Evolutionary conservation across 2,888 invertebrate species (phyloP).

Genomic region (Phragmatobia fuliginosa): DNA sequence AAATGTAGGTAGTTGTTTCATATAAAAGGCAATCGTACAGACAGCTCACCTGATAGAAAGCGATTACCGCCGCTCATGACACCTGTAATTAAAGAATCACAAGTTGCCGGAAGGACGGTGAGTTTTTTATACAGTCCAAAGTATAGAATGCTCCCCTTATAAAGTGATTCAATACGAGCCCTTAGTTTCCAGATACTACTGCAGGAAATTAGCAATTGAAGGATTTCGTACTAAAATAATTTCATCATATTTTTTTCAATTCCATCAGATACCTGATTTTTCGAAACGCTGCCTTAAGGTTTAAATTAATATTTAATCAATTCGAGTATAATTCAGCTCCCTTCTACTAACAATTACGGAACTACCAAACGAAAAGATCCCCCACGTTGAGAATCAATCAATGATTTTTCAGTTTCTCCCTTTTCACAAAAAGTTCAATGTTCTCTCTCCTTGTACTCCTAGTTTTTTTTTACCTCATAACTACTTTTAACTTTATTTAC

Average conservation of each 20-base stretch:
- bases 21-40: not conserved
- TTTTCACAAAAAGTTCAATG: not conserved
- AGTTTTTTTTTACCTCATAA: not conserved
- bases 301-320: not conserved
- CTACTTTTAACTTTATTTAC: conserved; percentile 20
- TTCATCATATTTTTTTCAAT: not conserved
- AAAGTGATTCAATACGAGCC: not conserved
- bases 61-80: not conserved
- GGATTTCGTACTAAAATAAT: not conserved
- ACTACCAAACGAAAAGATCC: not conserved
- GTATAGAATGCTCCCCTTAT: not conserved
- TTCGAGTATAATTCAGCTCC: not conserved
- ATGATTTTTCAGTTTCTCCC: not conserved
- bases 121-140: not conserved
- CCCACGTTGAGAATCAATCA: not conserved
- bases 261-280: not conserved
- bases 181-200: not conserved
- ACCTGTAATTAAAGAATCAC: not conserved
- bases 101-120: not conserved
- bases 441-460: too few species aligned
- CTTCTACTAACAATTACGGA: not conserved
- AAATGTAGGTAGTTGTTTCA: not conserved
- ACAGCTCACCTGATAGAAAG: not conserved
- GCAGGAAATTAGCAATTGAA: not conserved
- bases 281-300: not conserved